Evolutionary conservation across 1,140 invertebrate species (phyloP).

Genomic region (Plutomurus gul): DNA sequence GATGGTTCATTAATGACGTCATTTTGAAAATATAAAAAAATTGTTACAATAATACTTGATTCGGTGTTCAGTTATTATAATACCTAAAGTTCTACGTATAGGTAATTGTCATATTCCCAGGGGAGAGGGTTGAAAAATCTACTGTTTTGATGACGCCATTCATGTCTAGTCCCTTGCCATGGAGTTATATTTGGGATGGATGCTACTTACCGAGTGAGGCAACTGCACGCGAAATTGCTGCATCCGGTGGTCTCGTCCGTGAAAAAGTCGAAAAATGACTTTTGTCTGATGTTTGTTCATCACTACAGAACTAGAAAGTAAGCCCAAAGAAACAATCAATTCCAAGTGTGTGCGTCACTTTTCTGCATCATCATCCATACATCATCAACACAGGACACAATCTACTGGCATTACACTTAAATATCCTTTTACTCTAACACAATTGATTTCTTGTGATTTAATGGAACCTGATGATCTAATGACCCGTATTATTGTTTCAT

Average conservation of each 20-base stretch:
- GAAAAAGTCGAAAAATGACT: conserved; percentile 87
- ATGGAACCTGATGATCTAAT: conserved; percentile 1
- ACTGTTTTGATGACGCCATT: too few species aligned
- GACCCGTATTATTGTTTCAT: too few species aligned
- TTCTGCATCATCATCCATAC: not conserved
- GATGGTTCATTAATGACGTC: too few species aligned
- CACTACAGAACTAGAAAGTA: conserved; percentile 59
- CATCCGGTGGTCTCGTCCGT: conserved; percentile 87
- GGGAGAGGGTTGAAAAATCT: too few species aligned
- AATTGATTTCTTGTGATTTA: not conserved
- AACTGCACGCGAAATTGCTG: conserved; percentile 87
- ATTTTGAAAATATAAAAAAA: too few species aligned
- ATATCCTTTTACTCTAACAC: not conserved
- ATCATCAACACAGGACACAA: conserved; percentile 6
- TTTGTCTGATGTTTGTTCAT: conserved; percentile 84
- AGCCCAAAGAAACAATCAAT: conserved; percentile 10
- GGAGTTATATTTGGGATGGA: too few species aligned
- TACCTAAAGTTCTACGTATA: too few species aligned
- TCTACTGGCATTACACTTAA: not conserved
- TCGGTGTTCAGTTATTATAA: too few species aligned
- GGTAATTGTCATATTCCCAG: too few species aligned
- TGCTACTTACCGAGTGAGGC: too few species aligned
- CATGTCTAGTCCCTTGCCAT: too few species aligned
- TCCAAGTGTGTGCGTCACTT: not conserved
- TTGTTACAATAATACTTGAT: too few species aligned